Evolutionary conservation across 2,888 invertebrate genomes (phyloP).

Genomic region (Gnatocerus cornutus): DNA sequence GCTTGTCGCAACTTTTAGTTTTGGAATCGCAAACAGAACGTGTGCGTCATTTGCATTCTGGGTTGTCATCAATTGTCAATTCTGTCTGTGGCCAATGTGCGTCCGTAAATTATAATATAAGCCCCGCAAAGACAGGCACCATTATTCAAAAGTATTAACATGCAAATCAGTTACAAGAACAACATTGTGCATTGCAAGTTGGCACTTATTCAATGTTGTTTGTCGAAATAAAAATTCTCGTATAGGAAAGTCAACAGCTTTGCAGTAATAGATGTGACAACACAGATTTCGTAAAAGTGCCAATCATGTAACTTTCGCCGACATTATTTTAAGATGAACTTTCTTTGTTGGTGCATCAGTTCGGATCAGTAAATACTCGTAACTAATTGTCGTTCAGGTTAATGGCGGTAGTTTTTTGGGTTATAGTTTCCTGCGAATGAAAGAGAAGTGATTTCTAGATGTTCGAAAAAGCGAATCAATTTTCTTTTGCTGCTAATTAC

Average conservation of each 20-base stretch:
- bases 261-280: constrained; percentile 25
- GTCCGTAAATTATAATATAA: constrained; percentile 46
- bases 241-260: constrained; percentile 27
- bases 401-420: not conserved
- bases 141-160: constrained; percentile 49
- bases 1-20: not conserved
- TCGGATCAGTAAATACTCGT: constrained; percentile 17
- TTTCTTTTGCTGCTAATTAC: constrained; percentile 15
- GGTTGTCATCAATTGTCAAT: constrained; percentile 45
- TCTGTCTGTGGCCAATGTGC: constrained; percentile 29
- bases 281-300: constrained; percentile 42
- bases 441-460: not conserved
- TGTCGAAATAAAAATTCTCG: constrained; percentile 37
- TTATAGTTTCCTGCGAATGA: not conserved
- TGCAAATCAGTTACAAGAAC: constrained; percentile 49
- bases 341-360: constrained; percentile 42
- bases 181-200: constrained; percentile 43
- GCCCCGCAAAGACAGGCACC: constrained; percentile 38
- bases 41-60: constrained; percentile 43
- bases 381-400: constrained; percentile 18
- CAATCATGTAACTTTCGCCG: constrained; percentile 44
- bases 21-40: constrained; percentile 44
- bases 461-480: constrained; percentile 26
- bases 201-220: constrained; percentile 42
- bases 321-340: constrained; percentile 38